A percentile compares a stretch with the other conserved stretches of the same genome.
phyloP scores from a whole-genome alignment of 2,888 invertebrate species.

The Tinea semifulvella region DNA sequence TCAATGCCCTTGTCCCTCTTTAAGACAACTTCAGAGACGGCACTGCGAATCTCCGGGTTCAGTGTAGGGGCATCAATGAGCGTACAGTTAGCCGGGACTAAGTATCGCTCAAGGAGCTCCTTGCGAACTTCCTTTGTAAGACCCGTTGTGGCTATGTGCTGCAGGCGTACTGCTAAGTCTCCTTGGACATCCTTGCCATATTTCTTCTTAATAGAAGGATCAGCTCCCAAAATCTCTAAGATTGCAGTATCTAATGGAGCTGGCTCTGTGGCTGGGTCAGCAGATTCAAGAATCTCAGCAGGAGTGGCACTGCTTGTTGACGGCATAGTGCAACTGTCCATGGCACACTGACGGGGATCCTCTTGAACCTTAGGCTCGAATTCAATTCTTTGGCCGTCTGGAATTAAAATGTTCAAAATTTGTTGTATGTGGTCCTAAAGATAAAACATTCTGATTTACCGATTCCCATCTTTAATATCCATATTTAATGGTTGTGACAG shows the following conservation, averaged over 20 bases:
- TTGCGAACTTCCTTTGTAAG: slow-evolving; percentile 20
- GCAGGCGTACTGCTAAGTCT: slow-evolving; percentile 20
- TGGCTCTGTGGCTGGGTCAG: neutral
- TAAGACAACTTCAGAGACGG: slow-evolving; percentile 17
- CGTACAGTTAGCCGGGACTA: slow-evolving; percentile 20
- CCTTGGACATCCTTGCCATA: slow-evolving; percentile 21
- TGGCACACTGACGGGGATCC: neutral
- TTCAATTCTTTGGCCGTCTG: neutral
- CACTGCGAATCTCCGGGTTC: slow-evolving; percentile 22
- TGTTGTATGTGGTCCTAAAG: neutral
- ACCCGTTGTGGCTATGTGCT: slow-evolving; percentile 20
- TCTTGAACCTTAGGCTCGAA: neutral
- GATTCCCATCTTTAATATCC: neutral
- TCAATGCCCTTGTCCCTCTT: slow-evolving; percentile 23
- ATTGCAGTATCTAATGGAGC: slow-evolving; percentile 12
- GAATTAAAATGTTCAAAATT: neutral
- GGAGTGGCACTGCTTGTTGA: neutral
- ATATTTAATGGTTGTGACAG: neutral
- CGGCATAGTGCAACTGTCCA: neutral
- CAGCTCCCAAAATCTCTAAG: slow-evolving; percentile 18
- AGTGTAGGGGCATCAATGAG: slow-evolving; percentile 21
- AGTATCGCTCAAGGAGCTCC: slow-evolving; percentile 20
- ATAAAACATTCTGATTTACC: neutral
- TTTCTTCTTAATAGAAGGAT: slow-evolving; percentile 17
- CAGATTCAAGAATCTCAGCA: neutral